phyloP scores from a whole-genome alignment of 2,888 invertebrate species.

The Carpatolechia fugitivella region DNA sequence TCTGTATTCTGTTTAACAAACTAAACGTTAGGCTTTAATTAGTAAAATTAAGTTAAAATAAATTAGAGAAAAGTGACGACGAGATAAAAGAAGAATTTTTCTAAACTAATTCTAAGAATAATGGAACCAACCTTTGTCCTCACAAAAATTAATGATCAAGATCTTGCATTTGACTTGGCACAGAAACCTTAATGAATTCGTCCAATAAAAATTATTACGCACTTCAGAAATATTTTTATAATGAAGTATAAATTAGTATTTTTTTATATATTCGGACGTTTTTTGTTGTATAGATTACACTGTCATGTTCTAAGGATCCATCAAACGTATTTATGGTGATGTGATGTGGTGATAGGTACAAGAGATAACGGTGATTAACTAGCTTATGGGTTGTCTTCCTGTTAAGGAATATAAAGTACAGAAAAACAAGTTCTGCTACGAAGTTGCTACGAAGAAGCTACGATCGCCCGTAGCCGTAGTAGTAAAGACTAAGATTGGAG shows the following conservation, averaged over 20 bases:
- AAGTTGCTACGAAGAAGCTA: not conserved
- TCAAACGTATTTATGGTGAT: no score
- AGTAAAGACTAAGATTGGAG: no score
- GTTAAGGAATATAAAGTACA: no score
- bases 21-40: not conserved
- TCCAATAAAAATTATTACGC: not conserved
- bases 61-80: not conserved
- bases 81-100: not conserved
- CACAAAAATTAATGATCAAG: constrained; percentile 40
- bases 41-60: not conserved
- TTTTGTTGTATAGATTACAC: no score
- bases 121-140: constrained; percentile 25
- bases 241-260: not conserved
- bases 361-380: no score
- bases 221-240: not conserved
- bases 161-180: constrained; percentile 36
- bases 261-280: no score
- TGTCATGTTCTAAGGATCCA: no score
- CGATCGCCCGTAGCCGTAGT: no score
- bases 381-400: no score
- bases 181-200: constrained; percentile 22
- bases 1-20: no score
- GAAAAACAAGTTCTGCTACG: no score
- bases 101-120: constrained; percentile 34
- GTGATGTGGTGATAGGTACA: no score